Conservation (phyloP, 2,888 invertebrate genomes). For the Adelognathus sp. region DNA sequence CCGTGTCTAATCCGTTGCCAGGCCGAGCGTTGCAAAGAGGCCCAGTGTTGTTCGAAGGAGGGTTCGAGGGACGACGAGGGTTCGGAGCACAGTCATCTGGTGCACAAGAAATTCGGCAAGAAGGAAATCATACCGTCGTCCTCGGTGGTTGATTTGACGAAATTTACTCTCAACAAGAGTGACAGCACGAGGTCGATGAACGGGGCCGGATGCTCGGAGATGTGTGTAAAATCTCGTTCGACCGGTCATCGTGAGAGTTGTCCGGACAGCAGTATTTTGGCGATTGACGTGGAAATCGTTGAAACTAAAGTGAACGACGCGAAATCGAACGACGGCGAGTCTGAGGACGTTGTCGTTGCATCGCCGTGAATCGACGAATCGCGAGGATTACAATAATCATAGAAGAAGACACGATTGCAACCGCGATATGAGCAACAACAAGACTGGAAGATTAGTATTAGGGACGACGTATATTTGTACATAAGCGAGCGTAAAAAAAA, state of each 20-base stretch:
- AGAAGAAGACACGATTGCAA: conserved; percentile 24
- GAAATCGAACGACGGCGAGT: neutral
- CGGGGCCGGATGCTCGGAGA: neutral
- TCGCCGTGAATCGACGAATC: neutral
- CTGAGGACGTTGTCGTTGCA: neutral
- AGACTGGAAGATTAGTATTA: conserved; percentile 68
- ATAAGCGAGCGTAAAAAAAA: too few relatives aligned
- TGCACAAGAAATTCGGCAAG: conserved; percentile 66
- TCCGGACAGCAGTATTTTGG: conserved; percentile 37
- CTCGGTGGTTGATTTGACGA: conserved; percentile 62
- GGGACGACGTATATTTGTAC: conserved; percentile 14
- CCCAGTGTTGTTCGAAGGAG: conserved; percentile 75
- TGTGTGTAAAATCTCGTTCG: neutral
- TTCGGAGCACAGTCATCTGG: conserved; percentile 31
- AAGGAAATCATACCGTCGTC: conserved; percentile 66
- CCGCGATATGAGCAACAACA: conserved; percentile 45
- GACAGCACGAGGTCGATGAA: conserved; percentile 51
- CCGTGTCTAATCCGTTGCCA: conserved; percentile 77
- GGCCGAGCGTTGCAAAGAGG: conserved; percentile 73
- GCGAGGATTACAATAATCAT: conserved; percentile 50
- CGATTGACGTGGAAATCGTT: conserved; percentile 53
- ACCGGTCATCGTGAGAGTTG: conserved; percentile 34
- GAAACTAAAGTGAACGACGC: neutral
- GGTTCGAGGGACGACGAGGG: conserved; percentile 55
- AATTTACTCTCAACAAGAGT: conserved; percentile 57